These are phyloP conservation scores for Cheilosia scutellata DNA, from an alignment of 2,888 invertebrate species.

Conservation along the genomic window DNA sequence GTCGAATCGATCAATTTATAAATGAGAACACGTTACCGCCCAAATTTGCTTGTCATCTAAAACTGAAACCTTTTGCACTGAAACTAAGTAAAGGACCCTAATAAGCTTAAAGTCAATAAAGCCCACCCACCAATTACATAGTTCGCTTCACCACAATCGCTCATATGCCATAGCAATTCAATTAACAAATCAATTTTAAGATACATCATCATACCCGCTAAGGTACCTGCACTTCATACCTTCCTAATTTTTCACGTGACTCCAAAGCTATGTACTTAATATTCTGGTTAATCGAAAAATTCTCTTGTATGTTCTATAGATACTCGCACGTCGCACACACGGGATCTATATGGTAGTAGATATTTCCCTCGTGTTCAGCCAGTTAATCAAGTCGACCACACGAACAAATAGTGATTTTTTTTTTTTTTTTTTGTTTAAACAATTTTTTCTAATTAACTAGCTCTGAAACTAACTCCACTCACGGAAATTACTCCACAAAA, in stretches of 20 bases:
- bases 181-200: conserved; percentile 47
- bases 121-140: conserved; percentile 28
- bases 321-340: neutral
- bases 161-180: conserved; percentile 52
- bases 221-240: neutral
- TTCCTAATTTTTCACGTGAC: conserved; percentile 51
- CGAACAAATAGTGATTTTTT: conserved; percentile 7
- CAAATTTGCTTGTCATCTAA: neutral
- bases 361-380: conserved; percentile 8
- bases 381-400: conserved; percentile 32
- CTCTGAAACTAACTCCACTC: conserved; percentile 27
- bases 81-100: neutral
- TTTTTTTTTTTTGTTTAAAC: neutral
- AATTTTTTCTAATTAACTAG: conserved; percentile 30
- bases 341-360: neutral
- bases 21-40: neutral
- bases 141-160: conserved; percentile 19
- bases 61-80: neutral
- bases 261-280: conserved; percentile 60
- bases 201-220: neutral
- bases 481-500: conserved; percentile 58
- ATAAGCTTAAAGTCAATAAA: conserved; percentile 12
- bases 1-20: too few relatives aligned
- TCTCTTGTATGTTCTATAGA: conserved; percentile 48
- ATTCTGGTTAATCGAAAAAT: conserved; percentile 70